These are phyloP conservation scores for Holothuria scabra DNA, from an alignment of 53 echinoderm and acorn worm genomes.

Conservation along the genomic window DNA sequence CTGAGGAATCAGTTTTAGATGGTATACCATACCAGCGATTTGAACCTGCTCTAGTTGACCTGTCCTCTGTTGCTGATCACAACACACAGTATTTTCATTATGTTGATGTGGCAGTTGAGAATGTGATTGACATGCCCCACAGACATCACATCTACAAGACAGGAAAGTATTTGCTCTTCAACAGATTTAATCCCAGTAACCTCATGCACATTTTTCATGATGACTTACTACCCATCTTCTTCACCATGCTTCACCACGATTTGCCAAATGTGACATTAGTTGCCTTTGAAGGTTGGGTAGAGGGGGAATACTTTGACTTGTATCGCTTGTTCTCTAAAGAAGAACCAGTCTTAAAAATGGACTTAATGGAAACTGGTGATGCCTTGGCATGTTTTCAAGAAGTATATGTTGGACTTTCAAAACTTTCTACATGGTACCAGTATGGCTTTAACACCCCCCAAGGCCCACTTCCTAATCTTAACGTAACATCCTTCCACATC, in stretches of 20 bases:
- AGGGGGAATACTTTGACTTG: slow-evolving; percentile 69
- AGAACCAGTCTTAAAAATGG: slow-evolving; percentile 62
- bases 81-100: slow-evolving; percentile 96
- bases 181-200: slow-evolving; percentile 87
- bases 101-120: slow-evolving; percentile 52
- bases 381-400: slow-evolving; percentile 80
- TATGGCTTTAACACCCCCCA: slow-evolving; percentile 91
- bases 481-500: slow-evolving; percentile 65
- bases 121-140: slow-evolving; percentile 1
- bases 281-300: slow-evolving; percentile 68
- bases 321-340: slow-evolving; percentile 66
- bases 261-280: slow-evolving; percentile 60
- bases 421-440: slow-evolving; percentile 90
- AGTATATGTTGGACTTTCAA: slow-evolving; percentile 77
- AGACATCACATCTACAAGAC: slow-evolving; percentile 16
- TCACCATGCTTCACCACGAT: slow-evolving; percentile 66
- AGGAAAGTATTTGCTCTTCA: slow-evolving; percentile 78
- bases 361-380: slow-evolving; percentile 34
- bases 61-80: slow-evolving; percentile 89
- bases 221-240: slow-evolving; percentile 87
- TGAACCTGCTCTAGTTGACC: slow-evolving; percentile 81
- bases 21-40: slow-evolving; percentile 75
- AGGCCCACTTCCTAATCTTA: slow-evolving; percentile 68
- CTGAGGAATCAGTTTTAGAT: slow-evolving; percentile 55
- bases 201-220: slow-evolving; percentile 98